Evolutionary conservation across 1,140 invertebrate genomes (phyloP).

Genomic region (Drosophila funebris): DNA sequence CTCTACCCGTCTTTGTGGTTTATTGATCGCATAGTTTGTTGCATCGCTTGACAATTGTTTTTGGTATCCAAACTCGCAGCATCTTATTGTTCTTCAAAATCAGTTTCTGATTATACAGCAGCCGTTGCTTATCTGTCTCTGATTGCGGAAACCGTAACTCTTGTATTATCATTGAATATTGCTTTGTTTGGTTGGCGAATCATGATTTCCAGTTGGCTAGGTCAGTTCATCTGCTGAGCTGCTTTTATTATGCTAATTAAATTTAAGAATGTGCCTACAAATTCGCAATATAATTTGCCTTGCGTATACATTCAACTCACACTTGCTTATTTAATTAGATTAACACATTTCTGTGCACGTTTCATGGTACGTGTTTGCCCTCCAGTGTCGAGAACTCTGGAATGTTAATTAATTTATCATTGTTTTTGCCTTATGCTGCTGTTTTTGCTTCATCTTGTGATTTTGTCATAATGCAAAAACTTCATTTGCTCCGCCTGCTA

Average conservation of each 20-base stretch:
- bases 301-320: slow-evolving; percentile 10
- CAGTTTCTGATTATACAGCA: slow-evolving; percentile 50
- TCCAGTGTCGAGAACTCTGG: slow-evolving; percentile 32
- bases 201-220: slow-evolving; percentile 41
- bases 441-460: slow-evolving; percentile 25
- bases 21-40: not conserved
- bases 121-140: slow-evolving; percentile 42
- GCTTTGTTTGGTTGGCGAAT: slow-evolving; percentile 46
- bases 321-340: slow-evolving; percentile 39
- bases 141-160: not conserved
- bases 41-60: slow-evolving; percentile 15
- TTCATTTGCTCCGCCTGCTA: slow-evolving; percentile 39
- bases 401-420: slow-evolving; percentile 75
- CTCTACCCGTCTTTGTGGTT: not conserved
- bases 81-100: slow-evolving; percentile 53
- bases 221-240: not conserved
- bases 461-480: slow-evolving; percentile 63
- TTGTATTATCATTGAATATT: not conserved
- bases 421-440: slow-evolving; percentile 52
- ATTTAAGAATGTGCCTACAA: not conserved
- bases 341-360: slow-evolving; percentile 60
- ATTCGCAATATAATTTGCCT: slow-evolving; percentile 1
- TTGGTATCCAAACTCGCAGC: not conserved
- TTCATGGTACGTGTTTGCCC: slow-evolving; percentile 34
- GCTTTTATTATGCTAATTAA: slow-evolving; percentile 36